These are phyloP conservation scores for Tenebrio molitor DNA, from an alignment of 1,140 invertebrate genomes.

Conservation along the genomic window DNA sequence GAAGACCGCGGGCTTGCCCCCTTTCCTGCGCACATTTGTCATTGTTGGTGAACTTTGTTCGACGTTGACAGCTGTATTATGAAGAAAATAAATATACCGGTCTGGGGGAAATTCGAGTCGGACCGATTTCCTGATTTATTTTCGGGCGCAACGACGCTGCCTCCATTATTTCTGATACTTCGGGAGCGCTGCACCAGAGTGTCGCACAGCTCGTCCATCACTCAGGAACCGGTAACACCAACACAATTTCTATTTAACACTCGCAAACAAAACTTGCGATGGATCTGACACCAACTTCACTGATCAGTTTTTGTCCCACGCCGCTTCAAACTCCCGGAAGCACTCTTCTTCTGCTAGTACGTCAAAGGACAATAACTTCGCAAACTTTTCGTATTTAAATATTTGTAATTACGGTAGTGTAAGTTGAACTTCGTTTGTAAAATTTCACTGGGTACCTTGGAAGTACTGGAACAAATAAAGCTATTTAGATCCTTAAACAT, in stretches of 20 bases:
- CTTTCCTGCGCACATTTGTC: not conserved
- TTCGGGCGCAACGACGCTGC: not conserved
- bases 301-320: no score
- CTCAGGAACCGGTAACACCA: not conserved
- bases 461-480: no score
- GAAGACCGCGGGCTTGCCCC: not conserved
- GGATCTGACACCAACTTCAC: no score
- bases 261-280: not conserved
- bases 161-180: conserved; percentile 16
- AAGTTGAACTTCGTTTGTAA: no score
- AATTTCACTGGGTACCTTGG: no score
- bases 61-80: conserved; percentile 22
- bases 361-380: no score
- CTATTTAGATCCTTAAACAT: no score
- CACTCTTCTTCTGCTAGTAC: no score
- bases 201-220: conserved; percentile 14
- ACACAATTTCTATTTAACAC: not conserved
- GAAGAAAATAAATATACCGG: conserved; percentile 13
- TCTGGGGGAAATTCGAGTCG: conserved; percentile 5
- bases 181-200: not conserved
- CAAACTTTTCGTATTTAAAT: no score
- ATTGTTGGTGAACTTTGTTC: conserved; percentile 5
- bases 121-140: not conserved
- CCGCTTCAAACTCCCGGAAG: no score
- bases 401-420: no score